Conservation (phyloP, 2,888 invertebrate species). For the Lathronympha strigana region DNA sequence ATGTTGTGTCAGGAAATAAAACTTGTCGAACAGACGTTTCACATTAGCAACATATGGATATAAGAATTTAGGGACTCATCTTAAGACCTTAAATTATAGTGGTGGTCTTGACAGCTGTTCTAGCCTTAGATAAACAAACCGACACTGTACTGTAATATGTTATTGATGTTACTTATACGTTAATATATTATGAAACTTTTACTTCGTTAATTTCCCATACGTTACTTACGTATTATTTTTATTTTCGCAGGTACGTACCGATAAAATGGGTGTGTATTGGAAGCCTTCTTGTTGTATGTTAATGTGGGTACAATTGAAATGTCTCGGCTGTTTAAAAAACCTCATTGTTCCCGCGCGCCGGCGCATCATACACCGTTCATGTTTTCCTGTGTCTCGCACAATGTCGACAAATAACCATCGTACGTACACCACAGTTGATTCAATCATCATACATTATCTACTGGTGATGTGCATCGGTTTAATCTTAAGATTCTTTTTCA, state of each 20-base stretch:
- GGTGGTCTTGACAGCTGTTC: too few species aligned
- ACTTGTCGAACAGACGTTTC: too few species aligned
- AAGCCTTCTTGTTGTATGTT: constrained; percentile 53
- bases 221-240: constrained; percentile 47
- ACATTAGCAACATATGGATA: too few species aligned
- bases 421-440: constrained; percentile 57
- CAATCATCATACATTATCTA: constrained; percentile 53
- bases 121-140: too few species aligned
- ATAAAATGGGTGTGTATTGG: constrained; percentile 47
- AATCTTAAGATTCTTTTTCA: neutral
- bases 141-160: too few species aligned
- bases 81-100: too few species aligned
- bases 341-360: constrained; percentile 61
- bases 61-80: too few species aligned
- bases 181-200: neutral
- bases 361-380: constrained; percentile 62
- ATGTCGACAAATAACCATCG: constrained; percentile 61
- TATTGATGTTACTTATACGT: too few species aligned
- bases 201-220: neutral
- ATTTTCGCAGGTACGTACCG: constrained; percentile 59
- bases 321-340: constrained; percentile 65
- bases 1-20: too few species aligned
- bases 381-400: constrained; percentile 64
- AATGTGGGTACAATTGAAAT: constrained; percentile 60
- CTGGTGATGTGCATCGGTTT: neutral